Evolutionary conservation across 2,113 vertebrate species (phyloP).

Genomic region (Corythornis madagascariensis): DNA sequence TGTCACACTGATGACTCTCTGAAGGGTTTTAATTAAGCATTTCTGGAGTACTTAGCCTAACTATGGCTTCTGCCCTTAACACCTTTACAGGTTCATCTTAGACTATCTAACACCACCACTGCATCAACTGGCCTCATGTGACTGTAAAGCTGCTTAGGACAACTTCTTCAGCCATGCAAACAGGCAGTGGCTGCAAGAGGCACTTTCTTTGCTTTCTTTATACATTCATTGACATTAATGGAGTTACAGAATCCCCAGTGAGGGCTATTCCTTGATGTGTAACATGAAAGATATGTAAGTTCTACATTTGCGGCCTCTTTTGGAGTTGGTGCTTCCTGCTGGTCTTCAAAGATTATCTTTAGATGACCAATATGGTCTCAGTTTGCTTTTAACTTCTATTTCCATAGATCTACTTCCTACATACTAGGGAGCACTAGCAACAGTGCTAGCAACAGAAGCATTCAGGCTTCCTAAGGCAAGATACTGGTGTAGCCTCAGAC

Average conservation of each 20-base stretch:
- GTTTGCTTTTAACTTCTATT: not conserved
- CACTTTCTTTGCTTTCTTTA: not conserved
- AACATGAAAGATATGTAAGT: fast-evolving
- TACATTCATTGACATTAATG: not conserved
- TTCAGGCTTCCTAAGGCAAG: not conserved
- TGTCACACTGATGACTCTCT: not conserved
- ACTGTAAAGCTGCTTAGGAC: not conserved
- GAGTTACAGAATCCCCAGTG: not conserved
- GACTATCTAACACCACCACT: not conserved
- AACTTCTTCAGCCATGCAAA: not conserved
- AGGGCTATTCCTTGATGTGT: not conserved
- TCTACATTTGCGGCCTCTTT: not conserved
- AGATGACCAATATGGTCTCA: not conserved
- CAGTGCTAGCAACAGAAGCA: not conserved
- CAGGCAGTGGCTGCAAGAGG: not conserved
- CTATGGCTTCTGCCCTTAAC: not conserved
- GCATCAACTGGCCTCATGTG: not conserved
- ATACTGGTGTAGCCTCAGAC: not conserved
- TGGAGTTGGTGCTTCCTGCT: not conserved
- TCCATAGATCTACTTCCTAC: not conserved
- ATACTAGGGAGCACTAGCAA: not conserved
- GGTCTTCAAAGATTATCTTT: not conserved
- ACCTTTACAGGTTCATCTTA: not conserved
- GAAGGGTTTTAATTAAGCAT: not conserved
- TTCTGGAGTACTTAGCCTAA: not conserved